Conservation (phyloP, 2,113 vertebrate genomes). For the Bucco capensis region DNA sequence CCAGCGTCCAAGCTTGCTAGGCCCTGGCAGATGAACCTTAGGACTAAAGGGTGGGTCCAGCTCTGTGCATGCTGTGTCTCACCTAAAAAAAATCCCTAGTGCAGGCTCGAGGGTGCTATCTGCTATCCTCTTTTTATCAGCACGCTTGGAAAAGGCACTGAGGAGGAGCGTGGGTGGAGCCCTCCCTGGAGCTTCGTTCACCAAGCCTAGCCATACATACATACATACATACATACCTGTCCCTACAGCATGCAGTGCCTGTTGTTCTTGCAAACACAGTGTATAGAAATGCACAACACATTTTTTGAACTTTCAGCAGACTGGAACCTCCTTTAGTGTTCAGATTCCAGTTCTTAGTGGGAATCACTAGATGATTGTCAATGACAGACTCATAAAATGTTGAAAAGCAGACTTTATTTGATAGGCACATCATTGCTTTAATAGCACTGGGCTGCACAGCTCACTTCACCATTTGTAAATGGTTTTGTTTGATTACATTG, state of each 20-base stretch:
- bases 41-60: too few species aligned
- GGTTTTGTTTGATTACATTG: constrained; percentile 53
- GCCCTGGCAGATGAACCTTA: too few species aligned
- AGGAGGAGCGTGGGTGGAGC: too few species aligned
- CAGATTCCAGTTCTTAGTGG: background rate
- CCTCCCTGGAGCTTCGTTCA: too few species aligned
- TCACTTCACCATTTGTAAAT: constrained; percentile 46
- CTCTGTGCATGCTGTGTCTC: too few species aligned
- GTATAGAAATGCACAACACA: background rate
- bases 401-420: constrained; percentile 60
- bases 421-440: constrained; percentile 58
- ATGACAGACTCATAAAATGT: constrained; percentile 18
- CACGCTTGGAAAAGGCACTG: too few species aligned
- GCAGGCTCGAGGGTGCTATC: too few species aligned
- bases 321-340: background rate
- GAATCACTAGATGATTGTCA: background rate
- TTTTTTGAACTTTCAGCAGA: background rate
- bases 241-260: background rate
- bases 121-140: too few species aligned
- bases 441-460: constrained; percentile 55
- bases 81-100: too few species aligned
- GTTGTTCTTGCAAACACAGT: background rate
- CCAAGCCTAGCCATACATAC: too few species aligned
- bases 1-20: too few species aligned
- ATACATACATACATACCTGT: too few species aligned